phyloP scores from a whole-genome alignment of 2,888 invertebrate genomes.

The Phania funesta region DNA sequence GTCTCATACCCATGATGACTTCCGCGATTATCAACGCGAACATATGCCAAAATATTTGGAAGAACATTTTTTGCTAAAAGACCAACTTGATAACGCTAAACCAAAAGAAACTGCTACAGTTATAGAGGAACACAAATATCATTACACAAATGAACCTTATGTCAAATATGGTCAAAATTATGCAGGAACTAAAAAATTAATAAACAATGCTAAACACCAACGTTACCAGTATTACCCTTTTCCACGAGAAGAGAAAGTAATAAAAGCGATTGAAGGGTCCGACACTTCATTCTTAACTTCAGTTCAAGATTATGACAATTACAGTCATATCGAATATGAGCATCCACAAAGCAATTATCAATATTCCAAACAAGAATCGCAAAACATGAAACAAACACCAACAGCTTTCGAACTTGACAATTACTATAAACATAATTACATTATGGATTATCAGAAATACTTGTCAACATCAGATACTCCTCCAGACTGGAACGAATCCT shows the following conservation, averaged over 20 bases:
- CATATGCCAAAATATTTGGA: background rate
- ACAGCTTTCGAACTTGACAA: background rate
- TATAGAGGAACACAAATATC: constrained; percentile 6
- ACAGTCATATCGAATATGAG: background rate
- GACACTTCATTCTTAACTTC: background rate
- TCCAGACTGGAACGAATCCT: background rate
- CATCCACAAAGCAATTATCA: background rate
- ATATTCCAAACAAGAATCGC: background rate
- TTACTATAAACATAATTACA: background rate
- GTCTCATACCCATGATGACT: constrained; percentile 69
- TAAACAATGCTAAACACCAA: background rate
- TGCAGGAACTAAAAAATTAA: constrained; percentile 32
- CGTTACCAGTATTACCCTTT: too few relatives aligned
- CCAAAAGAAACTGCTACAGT: constrained; percentile 8
- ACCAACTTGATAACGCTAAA: constrained; percentile 66
- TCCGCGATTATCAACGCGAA: background rate
- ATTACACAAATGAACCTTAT: background rate
- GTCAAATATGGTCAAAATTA: background rate
- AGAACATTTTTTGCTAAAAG: constrained; percentile 69
- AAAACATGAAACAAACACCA: background rate
- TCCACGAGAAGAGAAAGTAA: constrained; percentile 1
- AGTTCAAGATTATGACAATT: background rate
- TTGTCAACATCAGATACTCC: background rate
- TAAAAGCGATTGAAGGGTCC: constrained; percentile 10
- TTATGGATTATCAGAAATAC: background rate